These are phyloP conservation scores for Phrynocephalus vlangalii DNA, from an alignment of 2,797 vertebrate genomes.

Conservation along the genomic window DNA sequence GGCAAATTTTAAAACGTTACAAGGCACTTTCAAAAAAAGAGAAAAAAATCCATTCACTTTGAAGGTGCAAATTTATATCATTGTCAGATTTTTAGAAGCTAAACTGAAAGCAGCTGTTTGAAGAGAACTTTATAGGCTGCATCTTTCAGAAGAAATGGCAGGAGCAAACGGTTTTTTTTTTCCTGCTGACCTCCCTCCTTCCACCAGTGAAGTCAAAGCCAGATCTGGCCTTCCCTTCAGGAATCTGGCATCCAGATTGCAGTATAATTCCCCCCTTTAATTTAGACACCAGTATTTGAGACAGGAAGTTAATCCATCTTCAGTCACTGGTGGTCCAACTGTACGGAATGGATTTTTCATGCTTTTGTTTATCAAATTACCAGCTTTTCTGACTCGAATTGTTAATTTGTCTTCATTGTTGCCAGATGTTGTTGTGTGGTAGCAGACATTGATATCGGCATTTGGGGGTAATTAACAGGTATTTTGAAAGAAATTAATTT, in stretches of 20 bases:
- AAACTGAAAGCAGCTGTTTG: conserved; percentile 71
- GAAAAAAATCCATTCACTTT: conserved; percentile 43
- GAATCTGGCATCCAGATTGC: conserved; percentile 80
- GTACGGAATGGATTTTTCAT: conserved; percentile 80
- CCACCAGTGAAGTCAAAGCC: conserved; percentile 57
- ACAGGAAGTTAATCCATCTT: conserved; percentile 85
- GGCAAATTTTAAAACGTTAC: conserved; percentile 27
- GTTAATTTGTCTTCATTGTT: conserved; percentile 86
- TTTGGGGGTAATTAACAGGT: conserved; percentile 66
- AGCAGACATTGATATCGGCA: conserved; percentile 76
- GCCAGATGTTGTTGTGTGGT: conserved; percentile 85
- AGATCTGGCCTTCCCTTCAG: conserved; percentile 72
- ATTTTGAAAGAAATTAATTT: conserved; percentile 68
- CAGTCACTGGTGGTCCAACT: conserved; percentile 81
- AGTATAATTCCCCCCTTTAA: conserved; percentile 83
- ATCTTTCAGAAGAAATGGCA: conserved; percentile 41
- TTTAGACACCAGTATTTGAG: conserved; percentile 79
- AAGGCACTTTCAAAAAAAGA: conserved; percentile 12
- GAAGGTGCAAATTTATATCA: conserved; percentile 65
- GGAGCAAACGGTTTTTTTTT: conserved; percentile 53
- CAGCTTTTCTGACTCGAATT: conserved; percentile 81
- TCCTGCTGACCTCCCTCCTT: background rate
- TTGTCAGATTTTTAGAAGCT: conserved; percentile 65
- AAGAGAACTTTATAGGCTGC: conserved; percentile 51
- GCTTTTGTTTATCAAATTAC: conserved; percentile 81